A percentile compares a stretch with the other conserved stretches of the same genome.
phyloP scores from a whole-genome alignment of 2,113 vertebrate species.

The Ophiodon elongatus region DNA sequence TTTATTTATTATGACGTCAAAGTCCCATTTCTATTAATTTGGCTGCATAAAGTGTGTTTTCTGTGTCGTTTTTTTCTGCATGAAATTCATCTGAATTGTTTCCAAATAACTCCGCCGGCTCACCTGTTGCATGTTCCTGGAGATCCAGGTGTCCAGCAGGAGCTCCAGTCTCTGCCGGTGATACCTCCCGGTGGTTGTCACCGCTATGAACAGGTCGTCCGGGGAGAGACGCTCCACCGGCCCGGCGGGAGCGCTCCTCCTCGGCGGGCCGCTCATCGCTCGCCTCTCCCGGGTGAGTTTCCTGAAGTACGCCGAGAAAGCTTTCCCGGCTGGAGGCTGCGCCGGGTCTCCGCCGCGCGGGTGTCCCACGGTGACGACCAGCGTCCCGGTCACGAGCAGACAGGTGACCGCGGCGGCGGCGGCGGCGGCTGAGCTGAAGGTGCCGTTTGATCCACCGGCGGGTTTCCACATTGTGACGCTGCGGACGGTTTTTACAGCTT shows the following conservation, averaged over 20 bases:
- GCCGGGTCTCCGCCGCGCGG: constrained; percentile 23
- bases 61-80: not conserved
- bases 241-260: constrained; percentile 24
- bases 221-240: constrained; percentile 83
- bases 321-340: constrained; percentile 25
- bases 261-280: constrained; percentile 53
- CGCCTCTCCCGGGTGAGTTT: constrained; percentile 85
- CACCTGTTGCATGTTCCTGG: constrained; percentile 90
- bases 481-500: not conserved
- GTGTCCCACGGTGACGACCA: constrained; percentile 46
- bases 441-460: constrained; percentile 75
- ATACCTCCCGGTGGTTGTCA: constrained; percentile 92
- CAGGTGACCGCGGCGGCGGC: constrained; percentile 79
- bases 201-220: constrained; percentile 91
- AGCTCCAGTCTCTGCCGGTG: constrained; percentile 90
- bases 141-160: constrained; percentile 94
- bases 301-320: constrained; percentile 88
- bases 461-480: constrained; percentile 83
- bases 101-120: not conserved
- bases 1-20: not conserved
- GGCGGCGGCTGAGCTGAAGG: constrained; percentile 77
- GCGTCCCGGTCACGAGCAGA: constrained; percentile 81
- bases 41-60: not conserved
- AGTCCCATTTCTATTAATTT: not conserved
- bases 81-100: not conserved